Evolutionary conservation across 2,888 invertebrate genomes (phyloP), one percentile per base, ranked within the genome.

Genomic region (Neria commutata): DNA sequence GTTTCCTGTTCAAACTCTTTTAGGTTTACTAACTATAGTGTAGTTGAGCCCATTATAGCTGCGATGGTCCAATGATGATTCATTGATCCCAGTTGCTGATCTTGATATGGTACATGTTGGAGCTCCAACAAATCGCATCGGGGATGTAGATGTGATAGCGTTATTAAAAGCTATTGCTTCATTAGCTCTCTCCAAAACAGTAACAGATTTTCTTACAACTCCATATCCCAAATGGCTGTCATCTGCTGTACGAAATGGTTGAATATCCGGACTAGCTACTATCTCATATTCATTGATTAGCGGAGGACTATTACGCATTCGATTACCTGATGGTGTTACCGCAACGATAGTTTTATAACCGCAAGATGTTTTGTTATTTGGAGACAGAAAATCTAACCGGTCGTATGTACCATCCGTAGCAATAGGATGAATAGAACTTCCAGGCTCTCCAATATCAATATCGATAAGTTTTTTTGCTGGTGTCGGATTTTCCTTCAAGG

Each of bases 191-290:
- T 60, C 45, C 23, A 56, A 34, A n/a, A 26, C 53, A 37, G 40
- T 60, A 56, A 84, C 85, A 2, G 86, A 84, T 76, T 92, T 92
- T 49, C 91, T 83, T 60, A 92, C 87, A 75, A 90, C 86, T 5
- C 91, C 92, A 77, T 92, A 92, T 1, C 92, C 92, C 66, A 89
- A 84, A 80, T 91, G 90, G 60, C 90, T 91, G 74, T 92, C 92
- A 76, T 92, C 91, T 45, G 91, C 91, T 67, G 89, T 81, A 68
- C 91, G 85, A 42, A 88, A 88, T 45, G 89, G 84, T 69, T 89
- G 88, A 83, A 89, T 87, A 81, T 87, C 81, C 46, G 80, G 79
- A 68, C 75, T 86, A 64, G 87, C 86, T 54, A 92, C 90, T 72
- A 91, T 86, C 77, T 92, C 91, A 75, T 92, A 92, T 78, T 91